phyloP scores from a whole-genome alignment of 1,140 invertebrate species.

The Temnothorax curvispinosus region DNA sequence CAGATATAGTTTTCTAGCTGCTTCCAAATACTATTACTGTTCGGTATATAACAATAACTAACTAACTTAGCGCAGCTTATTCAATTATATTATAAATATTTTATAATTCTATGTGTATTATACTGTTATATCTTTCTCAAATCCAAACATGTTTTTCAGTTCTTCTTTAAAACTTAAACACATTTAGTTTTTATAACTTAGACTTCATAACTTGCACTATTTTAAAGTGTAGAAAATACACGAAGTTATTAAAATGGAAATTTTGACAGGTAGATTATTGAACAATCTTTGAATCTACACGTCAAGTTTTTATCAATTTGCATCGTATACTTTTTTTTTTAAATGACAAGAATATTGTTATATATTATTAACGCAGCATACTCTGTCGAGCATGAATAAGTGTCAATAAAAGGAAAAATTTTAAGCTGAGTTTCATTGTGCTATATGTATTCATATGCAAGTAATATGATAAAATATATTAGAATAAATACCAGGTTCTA shows the following conservation, averaged over 20 bases:
- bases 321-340: not conserved
- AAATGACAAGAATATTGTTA: not conserved
- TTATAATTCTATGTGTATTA: not conserved
- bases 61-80: not conserved
- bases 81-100: conserved; percentile 8
- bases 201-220: not conserved
- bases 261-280: not conserved
- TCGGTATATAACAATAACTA: not conserved
- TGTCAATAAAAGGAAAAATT: not conserved
- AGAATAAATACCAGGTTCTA: not conserved
- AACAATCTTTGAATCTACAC: not conserved
- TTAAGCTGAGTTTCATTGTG: too few relatives aligned
- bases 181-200: not conserved
- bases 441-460: not conserved
- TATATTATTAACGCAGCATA: not conserved
- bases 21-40: not conserved
- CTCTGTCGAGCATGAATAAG: not conserved
- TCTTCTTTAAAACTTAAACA: not conserved
- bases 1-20: not conserved
- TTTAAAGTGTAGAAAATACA: not conserved
- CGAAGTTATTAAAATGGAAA: not conserved
- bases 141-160: not conserved
- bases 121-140: not conserved
- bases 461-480: not conserved
- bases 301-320: not conserved